phyloP scores from a whole-genome alignment of 2,797 vertebrate species.

The Podargus strigoides region DNA sequence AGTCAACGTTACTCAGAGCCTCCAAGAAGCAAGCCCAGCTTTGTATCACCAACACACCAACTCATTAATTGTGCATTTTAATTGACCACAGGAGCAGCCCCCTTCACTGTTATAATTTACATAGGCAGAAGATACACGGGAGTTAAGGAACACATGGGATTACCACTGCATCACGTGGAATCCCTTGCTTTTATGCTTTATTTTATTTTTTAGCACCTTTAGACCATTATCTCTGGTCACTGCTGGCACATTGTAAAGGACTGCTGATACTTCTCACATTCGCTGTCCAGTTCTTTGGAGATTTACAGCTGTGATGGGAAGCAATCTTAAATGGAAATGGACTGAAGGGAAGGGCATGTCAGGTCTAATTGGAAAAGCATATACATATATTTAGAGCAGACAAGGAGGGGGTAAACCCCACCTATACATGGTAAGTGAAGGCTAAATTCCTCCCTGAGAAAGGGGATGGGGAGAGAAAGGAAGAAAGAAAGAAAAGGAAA shows the following conservation, averaged over 20 bases:
- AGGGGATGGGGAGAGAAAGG: accelerated
- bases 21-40: neutral
- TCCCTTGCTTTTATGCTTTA: neutral
- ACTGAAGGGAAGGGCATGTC: neutral
- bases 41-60: neutral
- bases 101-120: neutral
- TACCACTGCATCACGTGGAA: neutral
- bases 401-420: neutral
- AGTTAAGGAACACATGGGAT: neutral
- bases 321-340: neutral
- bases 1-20: neutral
- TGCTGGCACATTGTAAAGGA: neutral
- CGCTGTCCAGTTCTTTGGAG: neutral
- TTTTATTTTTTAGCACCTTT: neutral
- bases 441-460: neutral
- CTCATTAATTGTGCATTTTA: neutral
- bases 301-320: neutral
- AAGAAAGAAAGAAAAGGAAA: neutral
- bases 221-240: neutral
- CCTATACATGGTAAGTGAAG: neutral
- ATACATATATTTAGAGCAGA: neutral
- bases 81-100: neutral
- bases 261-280: neutral
- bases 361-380: neutral
- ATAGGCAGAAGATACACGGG: neutral